These are phyloP conservation scores for Sylvicola cinctus DNA, from an alignment of 2,888 invertebrate genomes.

Conservation along the genomic window DNA sequence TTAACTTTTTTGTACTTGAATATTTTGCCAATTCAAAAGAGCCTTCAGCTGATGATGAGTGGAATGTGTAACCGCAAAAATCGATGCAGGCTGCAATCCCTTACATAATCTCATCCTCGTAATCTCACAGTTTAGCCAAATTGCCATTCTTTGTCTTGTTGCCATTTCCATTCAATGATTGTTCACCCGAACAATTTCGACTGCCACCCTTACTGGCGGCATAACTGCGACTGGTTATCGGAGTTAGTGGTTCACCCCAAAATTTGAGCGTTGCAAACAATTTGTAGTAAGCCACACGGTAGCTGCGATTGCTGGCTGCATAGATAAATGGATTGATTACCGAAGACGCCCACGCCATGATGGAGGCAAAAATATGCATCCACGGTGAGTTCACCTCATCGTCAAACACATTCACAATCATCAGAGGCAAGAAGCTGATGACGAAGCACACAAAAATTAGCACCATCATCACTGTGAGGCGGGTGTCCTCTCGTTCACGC, in stretches of 20 bases:
- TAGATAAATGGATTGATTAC: slow-evolving; percentile 82
- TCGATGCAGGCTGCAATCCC: too few relatives aligned
- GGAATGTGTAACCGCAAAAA: too few relatives aligned
- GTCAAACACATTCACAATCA: slow-evolving; percentile 74
- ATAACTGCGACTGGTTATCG: slow-evolving; percentile 16
- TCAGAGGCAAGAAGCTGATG: slow-evolving; percentile 67
- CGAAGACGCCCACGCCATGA: slow-evolving; percentile 76
- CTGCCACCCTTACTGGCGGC: too few relatives aligned
- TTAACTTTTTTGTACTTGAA: too few relatives aligned
- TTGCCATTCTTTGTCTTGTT: too few relatives aligned
- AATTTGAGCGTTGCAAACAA: slow-evolving; percentile 21
- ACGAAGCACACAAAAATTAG: slow-evolving; percentile 74
- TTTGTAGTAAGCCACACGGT: slow-evolving; percentile 21
- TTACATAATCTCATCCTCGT: too few relatives aligned
- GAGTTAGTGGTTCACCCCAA: slow-evolving; percentile 23
- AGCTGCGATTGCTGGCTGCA: slow-evolving; percentile 72
- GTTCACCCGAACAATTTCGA: too few relatives aligned
- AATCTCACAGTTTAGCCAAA: too few relatives aligned
- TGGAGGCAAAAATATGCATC: slow-evolving; percentile 63
- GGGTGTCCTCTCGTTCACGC: slow-evolving; percentile 45
- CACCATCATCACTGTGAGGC: slow-evolving; percentile 69
- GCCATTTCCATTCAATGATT: too few relatives aligned
- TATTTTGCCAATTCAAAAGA: too few relatives aligned
- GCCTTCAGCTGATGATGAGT: too few relatives aligned
- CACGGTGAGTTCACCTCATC: slow-evolving; percentile 52